phyloP scores from a whole-genome alignment of 2,113 vertebrate genomes.

The Pterophyllum scalare region DNA sequence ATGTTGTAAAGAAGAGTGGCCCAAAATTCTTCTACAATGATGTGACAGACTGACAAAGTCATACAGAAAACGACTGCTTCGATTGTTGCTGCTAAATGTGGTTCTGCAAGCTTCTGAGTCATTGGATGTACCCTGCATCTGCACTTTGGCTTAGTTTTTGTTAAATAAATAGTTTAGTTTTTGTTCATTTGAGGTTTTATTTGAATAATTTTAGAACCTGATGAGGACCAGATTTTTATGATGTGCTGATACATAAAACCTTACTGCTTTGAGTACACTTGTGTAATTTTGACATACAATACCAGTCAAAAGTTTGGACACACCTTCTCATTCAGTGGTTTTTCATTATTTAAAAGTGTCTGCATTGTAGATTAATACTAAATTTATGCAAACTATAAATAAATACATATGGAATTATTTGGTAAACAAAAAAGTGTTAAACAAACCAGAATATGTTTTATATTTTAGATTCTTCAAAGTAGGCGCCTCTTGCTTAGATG shows the following conservation, averaged over 20 bases:
- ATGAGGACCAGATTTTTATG: background rate
- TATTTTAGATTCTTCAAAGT: no score
- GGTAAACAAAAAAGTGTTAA: no score
- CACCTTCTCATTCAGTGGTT: no score
- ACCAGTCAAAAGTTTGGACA: no score
- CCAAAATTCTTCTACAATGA: background rate
- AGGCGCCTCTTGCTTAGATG: no score
- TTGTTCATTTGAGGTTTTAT: background rate
- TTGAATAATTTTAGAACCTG: background rate
- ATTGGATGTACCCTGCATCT: accelerated
- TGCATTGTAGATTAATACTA: no score
- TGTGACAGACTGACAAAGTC: background rate
- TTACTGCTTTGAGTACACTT: background rate
- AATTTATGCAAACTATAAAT: no score
- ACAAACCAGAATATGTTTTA: no score
- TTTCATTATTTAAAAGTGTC: no score
- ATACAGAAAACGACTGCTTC: background rate
- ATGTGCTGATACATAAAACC: no score
- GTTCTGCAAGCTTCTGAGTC: accelerated
- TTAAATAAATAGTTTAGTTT: background rate
- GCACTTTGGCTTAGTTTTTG: background rate
- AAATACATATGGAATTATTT: no score
- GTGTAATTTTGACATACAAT: no score
- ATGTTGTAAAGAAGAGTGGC: background rate
- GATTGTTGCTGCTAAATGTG: background rate